These are phyloP conservation scores for Astreopora myriophthalma DNA, from an alignment of 64 coral and sea anemone species.

Conservation along the genomic window DNA sequence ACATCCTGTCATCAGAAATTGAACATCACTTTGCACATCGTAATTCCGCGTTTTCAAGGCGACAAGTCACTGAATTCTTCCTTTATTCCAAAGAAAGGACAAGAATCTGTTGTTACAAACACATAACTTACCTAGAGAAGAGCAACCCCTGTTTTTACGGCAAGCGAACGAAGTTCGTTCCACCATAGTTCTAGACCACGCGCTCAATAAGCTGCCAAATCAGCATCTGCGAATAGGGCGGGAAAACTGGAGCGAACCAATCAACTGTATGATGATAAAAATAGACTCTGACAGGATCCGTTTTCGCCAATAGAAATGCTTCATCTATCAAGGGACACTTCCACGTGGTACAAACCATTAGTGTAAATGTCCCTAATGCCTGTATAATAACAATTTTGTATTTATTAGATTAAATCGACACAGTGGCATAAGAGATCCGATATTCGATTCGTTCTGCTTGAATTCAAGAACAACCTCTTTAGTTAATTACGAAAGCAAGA, in stretches of 20 bases:
- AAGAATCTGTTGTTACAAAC: neutral
- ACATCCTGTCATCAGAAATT: neutral
- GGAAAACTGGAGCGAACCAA: slow-evolving; percentile 43
- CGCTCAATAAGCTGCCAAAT: neutral
- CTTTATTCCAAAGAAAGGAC: neutral
- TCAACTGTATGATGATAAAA: neutral
- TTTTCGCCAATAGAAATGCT: neutral
- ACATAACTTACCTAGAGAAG: neutral
- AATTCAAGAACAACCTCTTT: slow-evolving; percentile 7
- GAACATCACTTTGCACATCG: neutral
- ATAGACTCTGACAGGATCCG: neutral
- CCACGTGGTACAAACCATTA: neutral
- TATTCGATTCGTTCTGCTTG: neutral
- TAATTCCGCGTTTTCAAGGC: neutral
- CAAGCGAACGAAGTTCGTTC: neutral
- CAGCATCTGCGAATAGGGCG: neutral
- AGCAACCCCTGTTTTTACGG: neutral
- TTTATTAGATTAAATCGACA: neutral
- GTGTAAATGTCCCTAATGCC: neutral
- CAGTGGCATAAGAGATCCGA: neutral
- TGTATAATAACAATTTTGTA: neutral
- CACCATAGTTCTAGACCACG: neutral
- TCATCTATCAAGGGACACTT: neutral
- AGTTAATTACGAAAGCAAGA: too few relatives aligned
- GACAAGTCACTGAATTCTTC: neutral